These are phyloP conservation scores for Zaprionus tsacasi DNA, from an alignment of 1,140 invertebrate species.

Conservation along the genomic window DNA sequence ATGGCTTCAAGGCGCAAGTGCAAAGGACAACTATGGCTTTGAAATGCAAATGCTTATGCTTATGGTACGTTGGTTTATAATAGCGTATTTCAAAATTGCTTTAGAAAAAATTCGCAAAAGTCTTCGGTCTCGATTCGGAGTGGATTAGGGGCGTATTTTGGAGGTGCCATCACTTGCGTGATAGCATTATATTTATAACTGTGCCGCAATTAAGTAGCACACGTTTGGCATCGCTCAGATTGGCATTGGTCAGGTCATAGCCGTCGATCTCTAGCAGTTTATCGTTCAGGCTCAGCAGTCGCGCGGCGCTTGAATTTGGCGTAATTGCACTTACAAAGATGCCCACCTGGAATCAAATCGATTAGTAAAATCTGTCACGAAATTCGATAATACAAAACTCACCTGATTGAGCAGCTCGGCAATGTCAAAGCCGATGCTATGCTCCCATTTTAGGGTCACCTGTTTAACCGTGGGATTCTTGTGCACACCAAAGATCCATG, in stretches of 20 bases:
- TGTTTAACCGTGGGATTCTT: conserved; percentile 86
- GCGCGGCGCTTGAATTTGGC: conserved; percentile 85
- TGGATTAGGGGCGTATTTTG: conserved; percentile 19
- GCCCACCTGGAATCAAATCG: conserved; percentile 82
- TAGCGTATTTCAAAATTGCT: conserved; percentile 57
- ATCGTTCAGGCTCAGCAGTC: conserved; percentile 86
- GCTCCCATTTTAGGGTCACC: conserved; percentile 73
- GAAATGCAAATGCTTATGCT: conserved; percentile 50
- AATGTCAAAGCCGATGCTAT: conserved; percentile 69
- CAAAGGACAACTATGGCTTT: conserved; percentile 37
- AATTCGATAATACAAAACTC: neutral
- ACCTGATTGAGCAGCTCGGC: conserved; percentile 73
- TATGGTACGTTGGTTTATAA: conserved; percentile 46
- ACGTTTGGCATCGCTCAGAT: conserved; percentile 85
- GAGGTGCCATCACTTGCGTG: conserved; percentile 67
- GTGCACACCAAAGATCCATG: conserved; percentile 87
- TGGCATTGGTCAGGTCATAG: conserved; percentile 86
- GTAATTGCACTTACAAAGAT: conserved; percentile 86
- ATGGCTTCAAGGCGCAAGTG: conserved; percentile 36
- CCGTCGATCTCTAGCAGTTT: conserved; percentile 88
- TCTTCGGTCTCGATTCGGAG: conserved; percentile 71
- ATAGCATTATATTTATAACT: conserved; percentile 86
- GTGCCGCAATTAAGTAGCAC: conserved; percentile 85
- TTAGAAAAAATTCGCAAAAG: conserved; percentile 78
- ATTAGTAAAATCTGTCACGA: neutral